A percentile compares a stretch with the other conserved stretches of the same genome.
Evolutionary conservation across 2,797 vertebrate genomes (phyloP).

Genomic region (Tokudaia tokunoshimensis): DNA sequence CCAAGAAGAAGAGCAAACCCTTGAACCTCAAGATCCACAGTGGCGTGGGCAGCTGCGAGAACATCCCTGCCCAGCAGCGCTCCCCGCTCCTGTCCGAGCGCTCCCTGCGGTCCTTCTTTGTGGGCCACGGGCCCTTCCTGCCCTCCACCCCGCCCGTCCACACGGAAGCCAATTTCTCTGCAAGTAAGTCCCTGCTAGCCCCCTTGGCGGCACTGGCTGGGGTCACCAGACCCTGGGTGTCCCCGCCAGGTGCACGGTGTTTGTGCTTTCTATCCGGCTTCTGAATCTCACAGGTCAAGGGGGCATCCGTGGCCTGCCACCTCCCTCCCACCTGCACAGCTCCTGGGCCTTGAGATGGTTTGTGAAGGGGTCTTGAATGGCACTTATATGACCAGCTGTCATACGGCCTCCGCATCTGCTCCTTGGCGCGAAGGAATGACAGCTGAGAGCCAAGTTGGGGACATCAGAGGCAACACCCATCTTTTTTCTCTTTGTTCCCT

Average conservation of each 20-base stretch:
- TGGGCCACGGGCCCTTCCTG: constrained; percentile 94
- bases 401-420: neutral
- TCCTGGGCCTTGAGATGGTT: neutral
- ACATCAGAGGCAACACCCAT: neutral
- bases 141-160: constrained; percentile 98
- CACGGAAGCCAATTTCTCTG: constrained; percentile 93
- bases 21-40: constrained; percentile 99
- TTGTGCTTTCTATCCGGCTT: neutral
- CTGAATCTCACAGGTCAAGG: neutral
- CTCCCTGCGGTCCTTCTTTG: constrained; percentile 97
- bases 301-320: rapidly evolving
- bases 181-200: constrained; percentile 91
- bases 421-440: neutral
- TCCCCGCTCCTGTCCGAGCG: constrained; percentile 96
- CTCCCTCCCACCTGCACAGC: neutral
- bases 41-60: constrained; percentile 98
- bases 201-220: rapidly evolving
- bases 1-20: constrained; percentile 98
- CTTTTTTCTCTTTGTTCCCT: neutral
- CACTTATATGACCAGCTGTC: neutral
- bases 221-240: neutral
- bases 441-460: neutral
- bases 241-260: neutral
- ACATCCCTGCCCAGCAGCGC: constrained; percentile 97
- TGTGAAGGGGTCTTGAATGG: neutral